phyloP scores from a whole-genome alignment of 2,797 vertebrate genomes.

The Neomorphus geoffroyi region DNA sequence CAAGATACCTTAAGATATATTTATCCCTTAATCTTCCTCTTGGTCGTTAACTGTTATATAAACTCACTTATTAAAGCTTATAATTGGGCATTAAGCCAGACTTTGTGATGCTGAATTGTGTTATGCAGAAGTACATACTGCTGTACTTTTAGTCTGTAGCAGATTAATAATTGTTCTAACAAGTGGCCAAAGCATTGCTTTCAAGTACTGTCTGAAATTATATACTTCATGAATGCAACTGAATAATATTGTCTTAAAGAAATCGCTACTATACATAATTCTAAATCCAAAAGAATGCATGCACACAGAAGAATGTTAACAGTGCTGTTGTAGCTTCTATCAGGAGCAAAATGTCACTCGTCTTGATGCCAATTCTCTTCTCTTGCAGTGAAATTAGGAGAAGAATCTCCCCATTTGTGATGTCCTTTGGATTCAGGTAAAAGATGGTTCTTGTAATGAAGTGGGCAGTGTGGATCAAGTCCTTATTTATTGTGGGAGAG shows the following conservation, averaged over 20 bases:
- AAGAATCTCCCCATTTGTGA: slow-evolving; percentile 81
- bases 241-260: background rate
- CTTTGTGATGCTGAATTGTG: background rate
- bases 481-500: background rate
- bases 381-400: slow-evolving; percentile 78
- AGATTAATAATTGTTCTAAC: background rate
- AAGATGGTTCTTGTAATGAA: slow-evolving; percentile 1
- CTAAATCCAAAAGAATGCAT: background rate
- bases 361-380: slow-evolving; percentile 23
- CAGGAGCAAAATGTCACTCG: background rate
- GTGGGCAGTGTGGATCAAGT: background rate
- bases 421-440: slow-evolving; percentile 94
- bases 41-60: background rate
- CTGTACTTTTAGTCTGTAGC: background rate
- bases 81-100: background rate
- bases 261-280: background rate
- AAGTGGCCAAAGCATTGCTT: background rate
- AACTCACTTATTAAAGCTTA: background rate
- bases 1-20: background rate
- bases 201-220: background rate
- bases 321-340: background rate
- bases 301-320: background rate
- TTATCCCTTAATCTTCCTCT: background rate
- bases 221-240: background rate
- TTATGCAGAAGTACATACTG: background rate